Conservation (phyloP, 23 tunicate species). For the Pegea sp. region DNA sequence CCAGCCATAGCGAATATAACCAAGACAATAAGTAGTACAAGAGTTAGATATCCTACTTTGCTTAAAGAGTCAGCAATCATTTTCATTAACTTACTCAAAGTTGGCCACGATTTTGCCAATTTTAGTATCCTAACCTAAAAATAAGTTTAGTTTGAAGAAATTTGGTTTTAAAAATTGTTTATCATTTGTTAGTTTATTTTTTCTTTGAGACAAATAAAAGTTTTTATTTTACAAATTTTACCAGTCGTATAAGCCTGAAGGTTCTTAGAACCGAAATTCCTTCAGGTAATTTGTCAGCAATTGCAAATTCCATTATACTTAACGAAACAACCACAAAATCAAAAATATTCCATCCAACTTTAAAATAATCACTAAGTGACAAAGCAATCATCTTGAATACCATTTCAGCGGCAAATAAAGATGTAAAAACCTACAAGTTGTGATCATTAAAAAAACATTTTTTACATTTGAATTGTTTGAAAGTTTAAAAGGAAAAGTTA, state of each 20-base stretch:
- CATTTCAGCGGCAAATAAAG: slow-evolving; percentile 54
- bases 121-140: slow-evolving; percentile 67
- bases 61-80: slow-evolving; percentile 72
- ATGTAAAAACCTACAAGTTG: slow-evolving; percentile 33
- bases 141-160: no score
- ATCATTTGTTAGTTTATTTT: not conserved
- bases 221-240: no score
- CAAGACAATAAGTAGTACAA: slow-evolving; percentile 58
- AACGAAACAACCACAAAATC: slow-evolving; percentile 71
- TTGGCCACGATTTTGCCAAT: slow-evolving; percentile 68
- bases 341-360: slow-evolving; percentile 50
- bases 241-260: slow-evolving; percentile 62
- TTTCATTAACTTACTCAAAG: slow-evolving; percentile 59
- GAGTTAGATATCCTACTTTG: slow-evolving; percentile 64
- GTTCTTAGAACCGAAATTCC: slow-evolving; percentile 58
- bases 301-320: slow-evolving; percentile 41
- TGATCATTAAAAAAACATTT: not conserved
- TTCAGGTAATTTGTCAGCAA: slow-evolving; percentile 35
- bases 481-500: not conserved
- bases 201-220: no score
- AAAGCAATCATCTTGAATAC: slow-evolving; percentile 48
- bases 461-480: not conserved
- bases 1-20: slow-evolving; percentile 79
- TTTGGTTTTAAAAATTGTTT: no score
- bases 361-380: slow-evolving; percentile 34